A percentile compares a stretch with the other conserved stretches of the same genome.
Evolutionary conservation across 2,888 invertebrate genomes (phyloP).

Genomic region (Ophion ellenae): DNA sequence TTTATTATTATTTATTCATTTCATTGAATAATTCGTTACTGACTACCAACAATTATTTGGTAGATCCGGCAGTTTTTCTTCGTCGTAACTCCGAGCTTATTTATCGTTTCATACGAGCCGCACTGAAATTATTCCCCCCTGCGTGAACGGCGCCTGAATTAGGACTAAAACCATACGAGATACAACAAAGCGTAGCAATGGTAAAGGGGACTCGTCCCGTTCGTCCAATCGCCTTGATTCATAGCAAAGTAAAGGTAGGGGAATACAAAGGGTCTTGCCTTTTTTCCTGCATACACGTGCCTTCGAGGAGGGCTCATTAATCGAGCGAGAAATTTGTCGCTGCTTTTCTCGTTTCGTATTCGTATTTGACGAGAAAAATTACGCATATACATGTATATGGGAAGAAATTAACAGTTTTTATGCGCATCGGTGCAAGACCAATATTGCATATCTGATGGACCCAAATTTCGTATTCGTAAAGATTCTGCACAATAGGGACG

Average conservation of each 20-base stretch:
- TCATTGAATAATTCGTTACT: not conserved
- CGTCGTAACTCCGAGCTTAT: not conserved
- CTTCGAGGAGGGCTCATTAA: not conserved
- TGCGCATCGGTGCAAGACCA: no score
- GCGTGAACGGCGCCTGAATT: conserved; percentile 57
- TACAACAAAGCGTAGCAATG: conserved; percentile 16
- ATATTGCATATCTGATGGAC: no score
- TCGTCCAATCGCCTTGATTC: conserved; percentile 54
- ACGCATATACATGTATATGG: no score
- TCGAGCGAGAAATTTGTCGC: not conserved
- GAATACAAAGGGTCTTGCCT: conserved; percentile 60
- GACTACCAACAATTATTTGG: not conserved
- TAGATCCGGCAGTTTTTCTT: not conserved
- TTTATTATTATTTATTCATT: not conserved
- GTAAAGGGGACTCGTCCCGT: conserved; percentile 53
- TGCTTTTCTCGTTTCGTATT: conserved; percentile 11
- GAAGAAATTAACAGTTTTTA: no score
- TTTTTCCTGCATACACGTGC: conserved; percentile 39
- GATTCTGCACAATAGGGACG: no score
- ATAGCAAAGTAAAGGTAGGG: conserved; percentile 54
- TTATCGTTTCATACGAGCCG: not conserved
- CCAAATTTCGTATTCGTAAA: no score
- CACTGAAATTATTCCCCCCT: conserved; percentile 29
- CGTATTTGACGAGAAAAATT: not conserved
- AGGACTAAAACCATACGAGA: conserved; percentile 59